A percentile compares a stretch with the other conserved stretches of the same genome.
Conservation (phyloP, 2,113 vertebrate genomes). For the Zapus hudsonius region DNA sequence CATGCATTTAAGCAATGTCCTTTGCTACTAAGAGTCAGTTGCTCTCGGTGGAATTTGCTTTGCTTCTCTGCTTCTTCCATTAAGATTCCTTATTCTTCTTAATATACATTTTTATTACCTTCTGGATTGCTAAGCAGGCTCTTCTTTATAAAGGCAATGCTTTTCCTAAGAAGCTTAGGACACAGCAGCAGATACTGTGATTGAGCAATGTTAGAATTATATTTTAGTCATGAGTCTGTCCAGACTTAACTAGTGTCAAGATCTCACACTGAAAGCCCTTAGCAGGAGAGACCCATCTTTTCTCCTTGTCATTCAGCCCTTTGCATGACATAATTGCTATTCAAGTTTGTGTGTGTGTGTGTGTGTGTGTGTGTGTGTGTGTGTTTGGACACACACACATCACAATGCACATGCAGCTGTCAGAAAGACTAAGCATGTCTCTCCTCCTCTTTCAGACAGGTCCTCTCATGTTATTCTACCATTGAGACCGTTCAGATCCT, state of each 20-base stretch:
- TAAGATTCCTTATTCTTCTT: not conserved
- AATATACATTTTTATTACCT: not conserved
- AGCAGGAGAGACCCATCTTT: not conserved
- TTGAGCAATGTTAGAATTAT: not conserved
- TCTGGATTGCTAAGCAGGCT: not conserved
- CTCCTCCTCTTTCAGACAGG: too few relatives aligned
- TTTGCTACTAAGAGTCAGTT: not conserved
- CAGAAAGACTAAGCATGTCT: not conserved
- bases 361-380: too few relatives aligned
- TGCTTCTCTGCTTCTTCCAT: not conserved
- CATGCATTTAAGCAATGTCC: not conserved
- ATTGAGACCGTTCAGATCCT: too few relatives aligned
- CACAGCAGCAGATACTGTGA: not conserved
- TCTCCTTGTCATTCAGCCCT: not conserved
- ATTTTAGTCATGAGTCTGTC: not conserved
- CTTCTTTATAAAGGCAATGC: not conserved
- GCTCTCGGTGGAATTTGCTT: not conserved
- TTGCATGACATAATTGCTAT: not conserved
- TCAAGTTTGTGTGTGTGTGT: not conserved
- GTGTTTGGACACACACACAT: too few relatives aligned
- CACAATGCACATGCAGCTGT: too few relatives aligned
- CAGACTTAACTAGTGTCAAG: not conserved
- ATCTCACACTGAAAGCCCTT: not conserved
- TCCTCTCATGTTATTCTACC: too few relatives aligned
- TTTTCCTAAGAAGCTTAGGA: not conserved